Evolutionary conservation across 2,888 invertebrate species (phyloP).

Genomic region (Lithophane ornitopus): DNA sequence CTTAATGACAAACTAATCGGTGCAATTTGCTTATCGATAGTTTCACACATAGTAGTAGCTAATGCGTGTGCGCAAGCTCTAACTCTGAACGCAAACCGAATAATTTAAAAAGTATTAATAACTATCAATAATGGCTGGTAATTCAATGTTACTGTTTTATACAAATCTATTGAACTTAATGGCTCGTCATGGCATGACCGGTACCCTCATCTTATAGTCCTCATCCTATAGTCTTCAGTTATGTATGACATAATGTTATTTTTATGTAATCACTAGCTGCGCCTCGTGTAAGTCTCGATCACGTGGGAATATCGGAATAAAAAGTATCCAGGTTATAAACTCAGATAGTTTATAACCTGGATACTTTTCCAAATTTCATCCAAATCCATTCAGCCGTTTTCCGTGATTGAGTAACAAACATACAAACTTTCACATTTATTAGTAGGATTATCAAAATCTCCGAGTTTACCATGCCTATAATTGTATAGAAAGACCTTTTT

Average conservation of each 20-base stretch:
- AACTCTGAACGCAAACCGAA: neutral
- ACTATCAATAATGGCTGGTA: neutral
- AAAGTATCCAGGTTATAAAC: too few relatives aligned
- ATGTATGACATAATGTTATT: neutral
- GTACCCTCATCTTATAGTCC: neutral
- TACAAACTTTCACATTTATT: too few relatives aligned
- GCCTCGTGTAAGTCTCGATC: too few relatives aligned
- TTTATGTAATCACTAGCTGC: neutral
- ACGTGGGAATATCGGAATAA: too few relatives aligned
- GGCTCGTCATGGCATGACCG: neutral
- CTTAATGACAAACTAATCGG: neutral
- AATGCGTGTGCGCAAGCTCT: neutral
- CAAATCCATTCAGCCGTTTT: too few relatives aligned
- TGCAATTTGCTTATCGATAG: slow-evolving; percentile 1
- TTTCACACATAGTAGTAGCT: neutral
- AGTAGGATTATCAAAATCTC: neutral
- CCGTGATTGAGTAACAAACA: too few relatives aligned
- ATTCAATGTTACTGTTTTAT: neutral
- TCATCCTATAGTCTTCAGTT: neutral
- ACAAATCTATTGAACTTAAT: neutral
- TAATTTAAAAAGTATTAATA: neutral
- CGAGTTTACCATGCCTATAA: neutral
- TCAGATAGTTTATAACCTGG: too few relatives aligned
- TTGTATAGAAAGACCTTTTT: neutral
- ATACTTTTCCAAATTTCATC: too few relatives aligned